Base-by-base conservation (phyloP, 2,797 vertebrate genomes). In the Melanotaenia maccullochi region DNA sequence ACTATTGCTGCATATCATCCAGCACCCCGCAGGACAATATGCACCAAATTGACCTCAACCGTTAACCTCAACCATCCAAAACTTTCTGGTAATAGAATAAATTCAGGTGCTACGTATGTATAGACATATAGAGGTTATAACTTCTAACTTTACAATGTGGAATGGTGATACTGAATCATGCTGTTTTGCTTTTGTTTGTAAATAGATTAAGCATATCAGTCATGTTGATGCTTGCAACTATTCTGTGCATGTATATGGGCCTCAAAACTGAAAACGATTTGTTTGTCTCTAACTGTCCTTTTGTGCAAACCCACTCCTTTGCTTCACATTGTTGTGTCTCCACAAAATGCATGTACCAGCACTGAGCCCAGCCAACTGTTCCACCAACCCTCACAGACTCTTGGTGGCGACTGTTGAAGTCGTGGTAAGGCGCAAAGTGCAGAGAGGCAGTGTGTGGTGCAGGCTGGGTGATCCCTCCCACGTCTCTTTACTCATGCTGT, bases 341-440 rank as follows among this genome's bases (percentile, higher is more conserved):
- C 84, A 68, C 55, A 60, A 24, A 69, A 60, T 35, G 68, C 63
- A 12, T 74, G 70, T 65, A 58, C 62, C 83, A 75, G 69, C 55
- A 82, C 82, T 54, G 73, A 71, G 79, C 30, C 30, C 5, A 58
- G 70, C 90, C 86, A 89, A 91, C 86, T 92, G 87, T 90, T 91
- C 83, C 20, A 18, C 61, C 81, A 78, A 82, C 64, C 9, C 81
- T 30, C n/a, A 35, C 84, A 13, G 73, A 82, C 72, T 82, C 75
- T 73, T 16, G 75, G 61, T 75, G 80, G 85, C 20, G 71, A 78
- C 72, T 42, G 85, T 73, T 65, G 85, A 84, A 85, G 86, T 84
- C 86, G 62, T 20, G 78, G 73, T 22, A 88, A 84, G 85, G 90
- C 88, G 90, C 80, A 87, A 90, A 89, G 85, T 90, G 88, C 86